Evolutionary conservation across 2,797 vertebrate genomes (phyloP).

Genomic region (Trematomus bernacchii): DNA sequence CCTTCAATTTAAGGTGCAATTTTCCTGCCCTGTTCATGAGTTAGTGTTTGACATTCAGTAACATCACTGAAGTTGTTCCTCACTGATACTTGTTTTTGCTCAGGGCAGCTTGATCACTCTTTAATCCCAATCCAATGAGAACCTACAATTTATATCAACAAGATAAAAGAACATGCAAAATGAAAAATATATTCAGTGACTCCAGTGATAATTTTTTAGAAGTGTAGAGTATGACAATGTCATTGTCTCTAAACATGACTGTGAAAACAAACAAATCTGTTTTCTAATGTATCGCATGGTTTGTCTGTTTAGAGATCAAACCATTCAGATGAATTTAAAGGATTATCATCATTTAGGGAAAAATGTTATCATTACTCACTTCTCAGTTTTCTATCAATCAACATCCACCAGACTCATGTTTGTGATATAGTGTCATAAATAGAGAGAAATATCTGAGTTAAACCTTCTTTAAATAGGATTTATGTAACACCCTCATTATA

Average conservation of each 20-base stretch:
- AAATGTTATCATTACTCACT: background rate
- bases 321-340: constrained; percentile 32
- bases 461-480: constrained; percentile 49
- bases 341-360: constrained; percentile 15
- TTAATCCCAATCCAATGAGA: background rate
- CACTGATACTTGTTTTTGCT: background rate
- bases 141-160: background rate
- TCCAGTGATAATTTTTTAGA: background rate
- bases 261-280: constrained; percentile 13
- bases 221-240: background rate
- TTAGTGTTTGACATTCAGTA: constrained; percentile 13
- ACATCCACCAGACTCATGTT: background rate
- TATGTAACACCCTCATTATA: constrained; percentile 57
- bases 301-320: constrained; percentile 5
- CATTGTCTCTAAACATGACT: background rate
- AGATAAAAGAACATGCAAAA: background rate
- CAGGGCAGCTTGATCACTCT: background rate
- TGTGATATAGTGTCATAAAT: constrained; percentile 8
- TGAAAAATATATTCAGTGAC: background rate
- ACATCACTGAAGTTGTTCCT: constrained; percentile 14
- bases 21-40: no score
- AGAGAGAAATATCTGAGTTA: constrained; percentile 4
- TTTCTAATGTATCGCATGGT: constrained; percentile 16
- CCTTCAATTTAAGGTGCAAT: no score
- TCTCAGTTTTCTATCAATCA: constrained; percentile 21